These are phyloP conservation scores for Cephonodes hylas DNA, from an alignment of 2,888 invertebrate species.

Conservation along the genomic window DNA sequence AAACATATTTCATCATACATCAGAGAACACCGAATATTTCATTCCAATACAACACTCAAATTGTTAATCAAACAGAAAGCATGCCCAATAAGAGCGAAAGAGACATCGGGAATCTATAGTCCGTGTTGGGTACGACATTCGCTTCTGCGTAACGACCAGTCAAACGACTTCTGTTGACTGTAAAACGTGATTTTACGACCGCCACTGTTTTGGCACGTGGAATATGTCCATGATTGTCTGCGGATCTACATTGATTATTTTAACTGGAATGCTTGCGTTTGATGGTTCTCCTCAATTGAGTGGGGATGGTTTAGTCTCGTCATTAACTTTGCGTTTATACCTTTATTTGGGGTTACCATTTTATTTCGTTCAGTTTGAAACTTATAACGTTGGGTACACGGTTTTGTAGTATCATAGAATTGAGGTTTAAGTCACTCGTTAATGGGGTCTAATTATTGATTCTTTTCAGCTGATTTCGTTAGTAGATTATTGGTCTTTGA, in stretches of 20 bases:
- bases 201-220: conserved; percentile 20
- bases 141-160: conserved; percentile 15
- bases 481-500: not conserved
- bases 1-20: too few relatives aligned
- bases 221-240: not conserved
- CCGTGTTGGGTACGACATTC: not conserved
- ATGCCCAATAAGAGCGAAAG: not conserved
- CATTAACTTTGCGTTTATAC: not conserved
- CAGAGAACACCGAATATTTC: too few relatives aligned
- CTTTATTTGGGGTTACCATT: not conserved
- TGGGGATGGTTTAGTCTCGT: not conserved
- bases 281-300: not conserved
- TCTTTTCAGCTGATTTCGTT: not conserved
- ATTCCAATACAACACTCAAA: not conserved
- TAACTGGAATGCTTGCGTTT: not conserved
- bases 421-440: too few relatives aligned
- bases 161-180: conserved; percentile 34
- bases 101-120: not conserved
- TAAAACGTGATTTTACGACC: conserved; percentile 40
- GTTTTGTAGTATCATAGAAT: too few relatives aligned
- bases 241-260: conserved; percentile 5
- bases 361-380: not conserved
- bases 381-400: too few relatives aligned
- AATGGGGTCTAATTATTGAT: too few relatives aligned
- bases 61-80: not conserved